Evolutionary conservation across 1,140 invertebrate genomes (phyloP), one percentile per base, ranked within the genome.

Genomic region (Thaumetopoea pityocampa): DNA sequence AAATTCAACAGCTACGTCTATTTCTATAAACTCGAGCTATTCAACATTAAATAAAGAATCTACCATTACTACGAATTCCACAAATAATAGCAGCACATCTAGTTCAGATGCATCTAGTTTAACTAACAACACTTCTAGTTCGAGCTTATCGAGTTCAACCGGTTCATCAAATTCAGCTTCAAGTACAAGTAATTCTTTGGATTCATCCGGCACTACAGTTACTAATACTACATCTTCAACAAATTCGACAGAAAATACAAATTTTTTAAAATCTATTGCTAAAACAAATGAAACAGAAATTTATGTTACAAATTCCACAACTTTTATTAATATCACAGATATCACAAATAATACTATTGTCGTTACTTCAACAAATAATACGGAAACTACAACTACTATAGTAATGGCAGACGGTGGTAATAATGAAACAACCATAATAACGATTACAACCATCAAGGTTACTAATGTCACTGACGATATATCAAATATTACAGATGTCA

Each of bases 401-500:
- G n/a, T 24, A 4, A 26, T 15, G 4, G 17, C 8, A 5, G 22
- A 36, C 26, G 9, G n/a, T 17, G 3, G 17, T 36, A 6, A 36
- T 15, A 36, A 36, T 9, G 15, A 1, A 6, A 36, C 34, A 3
- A 8, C 26, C n/a, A 36, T 26, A 5, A 36, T 23, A 7, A 24
- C 26, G 3, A 7, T 36, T 4, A 36, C 34, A 10, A 36, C 22
- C 5, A 36, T 24, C 14, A 17, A 17, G 34, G 26, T 18, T 36
- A 10, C 26, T 8, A 36, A 20, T 16, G 9, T 36, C 10, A n/a
- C 19, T 3, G 34, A 36, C 10, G 22, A 36, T 7, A 4, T 36
- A 7, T 24, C 20, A 36, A 36, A 36, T 17, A 26, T 36, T 17
- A 36, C 34, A 5, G 34, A 36, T 24, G 8, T 24, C 11, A 36